Conservation (phyloP, 2,888 invertebrate genomes). For the Oligia fasciuncula region DNA sequence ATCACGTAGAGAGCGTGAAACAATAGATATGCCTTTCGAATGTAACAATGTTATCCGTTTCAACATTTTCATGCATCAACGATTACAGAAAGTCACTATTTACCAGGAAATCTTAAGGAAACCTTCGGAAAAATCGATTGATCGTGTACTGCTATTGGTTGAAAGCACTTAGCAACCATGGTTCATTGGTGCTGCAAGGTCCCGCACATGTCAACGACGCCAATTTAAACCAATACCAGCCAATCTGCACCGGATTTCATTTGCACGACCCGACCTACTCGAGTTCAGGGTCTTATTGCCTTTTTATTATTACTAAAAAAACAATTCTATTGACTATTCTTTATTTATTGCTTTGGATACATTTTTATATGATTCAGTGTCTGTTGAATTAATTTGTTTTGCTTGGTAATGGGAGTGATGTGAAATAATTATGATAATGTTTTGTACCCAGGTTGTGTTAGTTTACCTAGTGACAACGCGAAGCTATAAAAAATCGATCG, state of each 20-base stretch:
- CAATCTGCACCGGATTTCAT: constrained; percentile 52
- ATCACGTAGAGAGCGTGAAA: constrained; percentile 25
- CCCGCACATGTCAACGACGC: constrained; percentile 22
- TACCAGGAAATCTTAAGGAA: constrained; percentile 24
- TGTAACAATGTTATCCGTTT: constrained; percentile 25
- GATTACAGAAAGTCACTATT: constrained; percentile 35
- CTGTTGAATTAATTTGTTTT: constrained; percentile 34
- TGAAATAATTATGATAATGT: constrained; percentile 40
- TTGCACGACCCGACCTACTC: constrained; percentile 32
- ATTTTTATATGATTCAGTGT: constrained; percentile 30
- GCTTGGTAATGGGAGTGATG: constrained; percentile 22
- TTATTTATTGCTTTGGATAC: constrained; percentile 24
- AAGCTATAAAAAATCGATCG: constrained; percentile 10
- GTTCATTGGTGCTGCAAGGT: constrained; percentile 48
- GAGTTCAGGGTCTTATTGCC: constrained; percentile 37
- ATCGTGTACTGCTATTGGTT: background rate
- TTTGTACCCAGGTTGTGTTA: constrained; percentile 23
- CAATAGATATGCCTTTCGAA: constrained; percentile 34
- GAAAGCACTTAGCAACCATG: constrained; percentile 19
- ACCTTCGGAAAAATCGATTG: constrained; percentile 40
- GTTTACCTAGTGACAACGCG: background rate
- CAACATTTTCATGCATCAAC: constrained; percentile 42
- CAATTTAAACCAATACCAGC: constrained; percentile 56
- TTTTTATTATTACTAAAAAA: constrained; percentile 27
- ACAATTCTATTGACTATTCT: constrained; percentile 19